Percentiles rank a stretch among this genome's conserved stretches.
These are phyloP conservation scores for Carapus acus DNA, from an alignment of 2,797 vertebrate species.

Conservation along the genomic window DNA sequence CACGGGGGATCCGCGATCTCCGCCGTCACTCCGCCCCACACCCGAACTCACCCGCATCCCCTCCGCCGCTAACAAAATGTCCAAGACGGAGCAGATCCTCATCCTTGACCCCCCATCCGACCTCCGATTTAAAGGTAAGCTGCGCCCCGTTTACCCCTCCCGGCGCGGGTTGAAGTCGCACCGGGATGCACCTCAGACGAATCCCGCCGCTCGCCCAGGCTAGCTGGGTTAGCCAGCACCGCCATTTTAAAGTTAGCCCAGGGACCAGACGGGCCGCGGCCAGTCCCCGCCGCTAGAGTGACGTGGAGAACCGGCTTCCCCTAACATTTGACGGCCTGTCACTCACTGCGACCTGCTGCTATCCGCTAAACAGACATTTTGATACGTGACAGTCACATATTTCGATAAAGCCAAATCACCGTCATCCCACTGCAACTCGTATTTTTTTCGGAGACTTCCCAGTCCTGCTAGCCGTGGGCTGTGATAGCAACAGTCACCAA, in stretches of 20 bases:
- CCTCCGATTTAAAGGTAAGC: slow-evolving; percentile 96
- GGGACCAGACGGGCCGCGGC: slow-evolving; percentile 50
- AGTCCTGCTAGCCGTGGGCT: too few relatives aligned
- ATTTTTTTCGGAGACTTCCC: too few relatives aligned
- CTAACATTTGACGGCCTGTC: slow-evolving; percentile 16
- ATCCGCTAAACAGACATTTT: neutral
- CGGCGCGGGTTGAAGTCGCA: slow-evolving; percentile 21
- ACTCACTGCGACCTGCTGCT: slow-evolving; percentile 17
- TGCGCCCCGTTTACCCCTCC: neutral
- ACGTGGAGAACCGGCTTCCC: slow-evolving; percentile 51
- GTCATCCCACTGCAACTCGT: too few relatives aligned
- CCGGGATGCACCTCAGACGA: slow-evolving; percentile 51
- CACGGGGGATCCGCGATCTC: slow-evolving; percentile 52
- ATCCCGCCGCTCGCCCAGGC: slow-evolving; percentile 45
- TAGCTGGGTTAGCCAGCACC: neutral
- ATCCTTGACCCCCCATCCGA: slow-evolving; percentile 87
- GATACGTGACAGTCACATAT: neutral
- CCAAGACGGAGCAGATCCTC: slow-evolving; percentile 86
- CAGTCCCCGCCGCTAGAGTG: slow-evolving; percentile 61
- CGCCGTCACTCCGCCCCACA: slow-evolving; percentile 60
- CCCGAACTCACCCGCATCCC: slow-evolving; percentile 54
- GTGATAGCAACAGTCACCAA: too few relatives aligned
- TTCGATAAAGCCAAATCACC: neutral
- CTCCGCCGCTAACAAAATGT: slow-evolving; percentile 77
- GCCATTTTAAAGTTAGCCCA: slow-evolving; percentile 58